These are phyloP conservation scores for Cyprinodon diabolis DNA, from an alignment of 2,797 vertebrate genomes.

Conservation along the genomic window DNA sequence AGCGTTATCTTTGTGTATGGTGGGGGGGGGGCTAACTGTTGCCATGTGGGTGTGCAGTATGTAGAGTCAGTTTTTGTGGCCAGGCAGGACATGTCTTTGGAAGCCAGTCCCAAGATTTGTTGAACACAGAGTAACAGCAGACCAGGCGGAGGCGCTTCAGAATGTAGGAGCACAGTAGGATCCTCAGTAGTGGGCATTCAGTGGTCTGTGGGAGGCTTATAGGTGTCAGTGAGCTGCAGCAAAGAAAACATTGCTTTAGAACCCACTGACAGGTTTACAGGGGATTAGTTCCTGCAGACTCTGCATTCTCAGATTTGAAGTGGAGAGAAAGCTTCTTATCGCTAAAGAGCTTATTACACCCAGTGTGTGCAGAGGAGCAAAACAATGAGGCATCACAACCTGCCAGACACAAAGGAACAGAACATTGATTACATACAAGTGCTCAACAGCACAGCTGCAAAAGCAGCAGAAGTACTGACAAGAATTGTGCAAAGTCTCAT, in stretches of 20 bases:
- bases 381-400: slow-evolving; percentile 77
- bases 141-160: slow-evolving; percentile 67
- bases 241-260: slow-evolving; percentile 71
- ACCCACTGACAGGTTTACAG: slow-evolving; percentile 83
- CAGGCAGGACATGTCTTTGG: slow-evolving; percentile 48
- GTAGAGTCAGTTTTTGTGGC: slow-evolving; percentile 34
- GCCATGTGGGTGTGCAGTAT: slow-evolving; percentile 52
- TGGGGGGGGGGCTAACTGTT: slow-evolving; percentile 14
- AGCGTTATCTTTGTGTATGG: slow-evolving; percentile 13
- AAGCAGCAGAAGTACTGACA: slow-evolving; percentile 14
- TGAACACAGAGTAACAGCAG: slow-evolving; percentile 48
- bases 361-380: slow-evolving; percentile 75
- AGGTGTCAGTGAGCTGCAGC: slow-evolving; percentile 71
- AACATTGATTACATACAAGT: slow-evolving; percentile 48
- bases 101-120: slow-evolving; percentile 49
- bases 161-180: slow-evolving; percentile 56
- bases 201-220: slow-evolving; percentile 63
- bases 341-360: slow-evolving; percentile 82
- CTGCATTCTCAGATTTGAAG: slow-evolving; percentile 84
- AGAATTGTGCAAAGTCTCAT: slow-evolving; percentile 9
- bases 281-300: slow-evolving; percentile 86
- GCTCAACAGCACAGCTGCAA: slow-evolving; percentile 47
- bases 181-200: slow-evolving; percentile 58
- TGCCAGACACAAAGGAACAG: slow-evolving; percentile 60
- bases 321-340: slow-evolving; percentile 85